Percentiles rank a stretch among this genome's conserved stretches.
phyloP scores from a whole-genome alignment of 2,797 vertebrate genomes.

The Sylvilagus floridanus region DNA sequence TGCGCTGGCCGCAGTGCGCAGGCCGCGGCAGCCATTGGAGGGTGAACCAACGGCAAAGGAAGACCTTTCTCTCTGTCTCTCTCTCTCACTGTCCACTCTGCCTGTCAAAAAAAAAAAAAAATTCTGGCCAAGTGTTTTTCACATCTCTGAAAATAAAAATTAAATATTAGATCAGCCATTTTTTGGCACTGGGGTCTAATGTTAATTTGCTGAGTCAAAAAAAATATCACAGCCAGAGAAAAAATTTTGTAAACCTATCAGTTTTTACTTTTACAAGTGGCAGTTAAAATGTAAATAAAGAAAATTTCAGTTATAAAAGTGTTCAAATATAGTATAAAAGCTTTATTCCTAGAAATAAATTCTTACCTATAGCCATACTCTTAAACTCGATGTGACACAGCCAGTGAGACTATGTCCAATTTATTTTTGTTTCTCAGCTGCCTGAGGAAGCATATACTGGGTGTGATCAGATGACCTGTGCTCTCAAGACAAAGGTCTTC shows the following conservation, averaged over 20 bases:
- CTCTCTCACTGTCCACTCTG: too few relatives aligned
- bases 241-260: not conserved
- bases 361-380: not conserved
- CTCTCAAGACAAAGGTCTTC: not conserved
- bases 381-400: not conserved
- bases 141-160: slow-evolving; percentile 30
- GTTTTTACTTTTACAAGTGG: not conserved
- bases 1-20: too few relatives aligned
- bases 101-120: too few relatives aligned
- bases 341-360: not conserved
- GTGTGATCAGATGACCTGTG: not conserved
- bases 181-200: not conserved
- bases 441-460: not conserved
- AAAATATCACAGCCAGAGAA: not conserved
- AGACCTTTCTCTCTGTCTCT: too few relatives aligned
- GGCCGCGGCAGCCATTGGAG: too few relatives aligned
- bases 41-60: too few relatives aligned
- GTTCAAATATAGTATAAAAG: not conserved
- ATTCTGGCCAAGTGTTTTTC: not conserved
- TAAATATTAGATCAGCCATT: not conserved
- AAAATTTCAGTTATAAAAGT: slow-evolving; percentile 3
- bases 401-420: not conserved
- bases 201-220: not conserved
- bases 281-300: slow-evolving; percentile 7
- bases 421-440: not conserved